A percentile compares a stretch with the other conserved stretches of the same genome.
Evolutionary conservation across 1,140 invertebrate genomes (phyloP).

Genomic region (Trichonephila inaurata): DNA sequence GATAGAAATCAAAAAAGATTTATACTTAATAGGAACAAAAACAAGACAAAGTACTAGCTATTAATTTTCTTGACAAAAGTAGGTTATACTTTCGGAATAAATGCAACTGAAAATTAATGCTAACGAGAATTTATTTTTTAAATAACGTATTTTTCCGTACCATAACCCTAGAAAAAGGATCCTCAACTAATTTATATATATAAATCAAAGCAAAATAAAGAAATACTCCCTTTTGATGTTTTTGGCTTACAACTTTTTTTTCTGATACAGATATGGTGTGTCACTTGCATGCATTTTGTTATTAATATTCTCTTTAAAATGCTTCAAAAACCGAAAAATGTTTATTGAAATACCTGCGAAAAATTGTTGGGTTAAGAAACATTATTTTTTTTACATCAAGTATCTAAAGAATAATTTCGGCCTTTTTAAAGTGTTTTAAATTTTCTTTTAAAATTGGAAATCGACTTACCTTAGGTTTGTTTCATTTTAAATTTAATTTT

Average conservation of each 20-base stretch:
- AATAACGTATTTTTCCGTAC: not conserved
- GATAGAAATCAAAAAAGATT: not conserved
- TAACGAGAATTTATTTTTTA: not conserved
- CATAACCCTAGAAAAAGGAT: not conserved
- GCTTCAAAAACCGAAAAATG: not conserved
- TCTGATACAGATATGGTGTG: not conserved
- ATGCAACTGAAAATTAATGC: not conserved
- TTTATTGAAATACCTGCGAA: not conserved
- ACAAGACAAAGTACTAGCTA: not conserved
- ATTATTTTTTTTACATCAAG: not conserved
- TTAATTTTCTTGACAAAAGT: not conserved
- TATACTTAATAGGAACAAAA: not conserved
- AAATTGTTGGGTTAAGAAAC: not conserved
- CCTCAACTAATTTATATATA: not conserved
- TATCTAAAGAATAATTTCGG: too few species aligned
- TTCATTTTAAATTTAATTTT: too few species aligned
- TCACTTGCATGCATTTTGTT: not conserved
- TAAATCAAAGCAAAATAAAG: not conserved
- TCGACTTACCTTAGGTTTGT: too few species aligned
- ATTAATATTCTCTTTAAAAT: not conserved
- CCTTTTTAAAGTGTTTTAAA: too few species aligned
- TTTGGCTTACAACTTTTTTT: not conserved
- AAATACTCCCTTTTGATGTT: not conserved
- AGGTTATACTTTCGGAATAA: not conserved
- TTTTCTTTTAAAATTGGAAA: too few species aligned